Conservation (phyloP, 2,888 invertebrate species). For the Maniola hyperantus region DNA sequence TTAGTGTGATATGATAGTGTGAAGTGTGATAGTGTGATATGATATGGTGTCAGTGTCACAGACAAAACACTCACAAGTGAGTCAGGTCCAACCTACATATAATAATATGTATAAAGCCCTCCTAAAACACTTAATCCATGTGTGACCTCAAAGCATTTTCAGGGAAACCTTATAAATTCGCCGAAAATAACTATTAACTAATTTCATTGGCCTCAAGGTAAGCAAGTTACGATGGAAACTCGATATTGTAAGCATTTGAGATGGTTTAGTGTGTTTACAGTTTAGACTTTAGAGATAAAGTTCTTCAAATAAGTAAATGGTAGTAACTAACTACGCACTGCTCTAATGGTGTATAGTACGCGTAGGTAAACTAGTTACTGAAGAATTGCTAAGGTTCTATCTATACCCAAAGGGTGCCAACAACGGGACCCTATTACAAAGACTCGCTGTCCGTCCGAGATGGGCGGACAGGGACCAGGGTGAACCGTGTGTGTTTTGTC, state of each 20-base stretch:
- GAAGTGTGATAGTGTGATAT: no score
- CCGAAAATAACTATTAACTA: slow-evolving; percentile 29
- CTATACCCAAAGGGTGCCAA: no score
- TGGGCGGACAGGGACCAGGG: no score
- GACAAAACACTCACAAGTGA: neutral
- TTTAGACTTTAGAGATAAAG: slow-evolving; percentile 15
- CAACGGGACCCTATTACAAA: no score
- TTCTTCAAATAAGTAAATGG: slow-evolving; percentile 9
- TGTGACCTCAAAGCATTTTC: slow-evolving; percentile 4
- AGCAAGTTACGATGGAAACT: slow-evolving; percentile 29
- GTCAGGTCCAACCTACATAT: neutral
- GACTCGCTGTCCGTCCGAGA: no score
- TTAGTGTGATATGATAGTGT: no score
- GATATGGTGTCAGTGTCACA: no score
- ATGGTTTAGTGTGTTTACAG: slow-evolving; percentile 21
- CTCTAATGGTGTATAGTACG: no score
- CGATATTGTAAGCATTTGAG: slow-evolving; percentile 26
- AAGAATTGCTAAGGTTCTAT: no score
- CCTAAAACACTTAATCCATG: slow-evolving; percentile 8
- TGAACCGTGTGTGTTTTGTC: no score
- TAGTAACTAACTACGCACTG: no score
- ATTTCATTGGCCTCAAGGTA: slow-evolving; percentile 31
- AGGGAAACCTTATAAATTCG: slow-evolving; percentile 29
- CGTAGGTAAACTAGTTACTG: no score
- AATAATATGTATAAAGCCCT: neutral